Base-by-base conservation (phyloP, 1,140 invertebrate species). In the Lerema accius region DNA sequence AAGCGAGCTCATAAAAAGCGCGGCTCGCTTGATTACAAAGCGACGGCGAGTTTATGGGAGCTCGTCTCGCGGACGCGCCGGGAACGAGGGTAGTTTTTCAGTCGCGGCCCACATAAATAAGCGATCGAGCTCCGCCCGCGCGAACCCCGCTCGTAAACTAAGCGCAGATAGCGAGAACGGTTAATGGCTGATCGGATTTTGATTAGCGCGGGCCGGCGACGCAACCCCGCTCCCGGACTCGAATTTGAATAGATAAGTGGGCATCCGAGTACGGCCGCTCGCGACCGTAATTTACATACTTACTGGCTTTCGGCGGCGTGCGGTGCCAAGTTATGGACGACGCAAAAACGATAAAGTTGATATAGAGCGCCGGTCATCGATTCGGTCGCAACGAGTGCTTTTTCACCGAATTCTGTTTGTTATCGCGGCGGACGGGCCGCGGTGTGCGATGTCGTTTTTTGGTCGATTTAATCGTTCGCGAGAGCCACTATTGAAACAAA, bases 161-260 rank as follows among this genome's bases (percentile, higher is more conserved):
- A 84, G 84, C 80, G 68, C 74, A 84, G 87, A 90, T 88, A 88
- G 85, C 83, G 84, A 77, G 81, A 88, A 81, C 80, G 86, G 84
- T 88, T 90, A 90, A 90, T 90, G 85, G 87, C 87, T 88, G 85
- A 90, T 90, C 87, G 87, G 87, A 86, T 88, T 90, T 89, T 90
- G 87, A 90, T 90, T 89, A 90, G 84, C 83, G 80, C 75, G 79
- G 84, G 80, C 84, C 86, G 81, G 84, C 85, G 85, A 87, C 80
- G 80, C 81, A 81, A 74, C 76, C 76, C 77, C 73, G 73, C 78
- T 76, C 76, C 78, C 68, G 73, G 61, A 72, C 73, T 75, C 78
- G 75, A 89, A 91, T 89, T 89, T 89, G 84, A 91, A 89, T 89
- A 89, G 84, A 89, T 91, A 91, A 91, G 86, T 89, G 86, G 84